A percentile compares a stretch with the other conserved stretches of the same genome.
These are phyloP conservation scores for Diadema setosum DNA, from an alignment of 35 echinoderm and acorn worm species.

Conservation along the genomic window DNA sequence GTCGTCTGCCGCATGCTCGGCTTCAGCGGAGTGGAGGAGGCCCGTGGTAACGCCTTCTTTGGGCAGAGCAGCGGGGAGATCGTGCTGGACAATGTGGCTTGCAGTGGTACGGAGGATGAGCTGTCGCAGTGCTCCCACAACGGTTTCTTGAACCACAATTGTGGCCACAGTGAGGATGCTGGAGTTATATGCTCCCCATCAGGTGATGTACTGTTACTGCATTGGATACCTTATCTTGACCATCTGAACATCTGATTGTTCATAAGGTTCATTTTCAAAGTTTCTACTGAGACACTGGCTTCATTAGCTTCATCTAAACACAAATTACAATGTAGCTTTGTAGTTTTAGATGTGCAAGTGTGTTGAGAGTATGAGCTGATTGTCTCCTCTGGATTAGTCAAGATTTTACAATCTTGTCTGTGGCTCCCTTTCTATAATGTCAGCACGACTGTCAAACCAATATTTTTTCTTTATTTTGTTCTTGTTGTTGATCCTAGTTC, in stretches of 20 bases:
- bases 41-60: not conserved
- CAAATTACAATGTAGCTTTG: too few relatives aligned
- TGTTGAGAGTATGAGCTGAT: too few relatives aligned
- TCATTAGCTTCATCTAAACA: not conserved
- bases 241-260: not conserved
- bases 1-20: not conserved
- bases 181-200: conserved; percentile 45
- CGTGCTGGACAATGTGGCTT: conserved; percentile 37
- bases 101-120: conserved; percentile 26
- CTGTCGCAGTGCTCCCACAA: conserved; percentile 24
- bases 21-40: not conserved
- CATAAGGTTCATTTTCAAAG: not conserved
- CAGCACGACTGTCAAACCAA: too few relatives aligned
- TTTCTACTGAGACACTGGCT: not conserved
- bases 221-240: not conserved
- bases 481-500: too few relatives aligned
- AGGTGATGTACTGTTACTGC: too few relatives aligned
- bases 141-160: conserved; percentile 6
- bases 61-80: conserved; percentile 29
- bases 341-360: too few relatives aligned
- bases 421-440: too few relatives aligned
- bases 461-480: not conserved
- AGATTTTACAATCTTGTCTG: too few relatives aligned
- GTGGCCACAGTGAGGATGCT: conserved; percentile 47
- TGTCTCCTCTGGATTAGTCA: too few relatives aligned